Evolutionary conservation across 1,140 invertebrate genomes (phyloP), one percentile per base, ranked within the genome.

Genomic region (Polypedilum vanderplanki): DNA sequence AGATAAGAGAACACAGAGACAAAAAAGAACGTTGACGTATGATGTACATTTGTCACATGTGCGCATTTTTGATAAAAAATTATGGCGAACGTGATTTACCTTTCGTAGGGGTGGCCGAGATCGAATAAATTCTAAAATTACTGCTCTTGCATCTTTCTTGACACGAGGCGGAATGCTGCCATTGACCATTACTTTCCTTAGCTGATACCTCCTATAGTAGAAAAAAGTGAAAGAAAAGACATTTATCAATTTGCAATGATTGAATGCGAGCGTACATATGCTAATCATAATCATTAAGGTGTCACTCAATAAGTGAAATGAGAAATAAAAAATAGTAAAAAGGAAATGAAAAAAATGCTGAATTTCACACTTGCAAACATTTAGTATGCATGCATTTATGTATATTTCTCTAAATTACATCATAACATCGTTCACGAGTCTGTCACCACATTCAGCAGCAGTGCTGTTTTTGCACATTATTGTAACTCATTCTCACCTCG

Each of bases 41-140:
- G 24, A 33, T 33, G 24, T 33, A 33, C 24, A 33, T 33, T 33
- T 33, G 24, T 33, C 24, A 33, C 24, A 33, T 33, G 24, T 33
- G 5, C 24, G 5, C 5, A 33, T 5, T 33, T 3, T 33, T 5
- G 24, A 33, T 33, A 33, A 33, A n/a, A 33, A 33, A 1, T 33
- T 74, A 46, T 74, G 74, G 77, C 9, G 70, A 57, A 33, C 24
- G 24, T 73, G 75, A 83, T 86, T 84, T 85, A 95, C 96, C 87
- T 96, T 96, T 85, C 91, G 93, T 15, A 98, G 87, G 76, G 95
- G 94, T 40, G 96, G 96, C 81, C 96, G 87, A 79, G 95, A 97
- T 80, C 96, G 87, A 80, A 98, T 98, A 84, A 98, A 98, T 81
- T 98, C 95, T 77, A 98, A 87, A 80, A 98, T 98, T 80, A 97